Evolutionary conservation across 2,888 invertebrate genomes (phyloP), one percentile per base, ranked within the genome.

Genomic region (Eristalinus aeneus): DNA sequence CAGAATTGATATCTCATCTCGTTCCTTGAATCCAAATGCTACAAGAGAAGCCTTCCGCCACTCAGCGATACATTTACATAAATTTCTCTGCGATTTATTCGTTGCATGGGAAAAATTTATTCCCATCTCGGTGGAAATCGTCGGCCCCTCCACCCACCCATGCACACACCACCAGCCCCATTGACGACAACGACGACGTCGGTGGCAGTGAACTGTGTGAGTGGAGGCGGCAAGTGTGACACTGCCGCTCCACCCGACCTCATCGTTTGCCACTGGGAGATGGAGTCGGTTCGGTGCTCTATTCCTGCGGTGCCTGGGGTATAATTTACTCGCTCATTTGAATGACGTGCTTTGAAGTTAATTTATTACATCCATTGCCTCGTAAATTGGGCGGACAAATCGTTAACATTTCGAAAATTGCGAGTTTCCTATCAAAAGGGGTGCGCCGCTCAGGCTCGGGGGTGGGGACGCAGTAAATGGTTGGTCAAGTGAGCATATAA

Each of bases 341-440:
- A 81, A 74, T 81, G 81, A 75, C 71, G 68, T 81, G 69, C 81
- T 81, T 75, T 75, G 75, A 71, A 88, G 89, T 89, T 90, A 90
- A 90, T 90, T 90, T 90, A 90, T 90, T 90, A 87, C 90, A 76
- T 87, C 81, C 88, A 77, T 88, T 85, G 88, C 76, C 82, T 90
- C 90, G 90, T 90, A 90, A 90, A 90, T 90, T 89, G 75, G 65
- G 64, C 74, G 75, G 63, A 75, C 81, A 80, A 80, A 80, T 80
- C 74, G 80, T 80, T 64, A 69, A 67, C 80, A 81, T 81, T 75
- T 75, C 64, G 75, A 64, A 81, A 81, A 81, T 75, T 81, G 68
- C 63, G 69, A 74, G 73, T 74, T 80, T 80, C 67, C 74, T 74
- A 79, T 79, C 58, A 60, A 61, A 56, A 63, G n/a, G 46, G 46